Evolutionary conservation across 2,797 vertebrate genomes (phyloP), one percentile per base, ranked within the genome.

Genomic region (Urosaurus nigricauda): DNA sequence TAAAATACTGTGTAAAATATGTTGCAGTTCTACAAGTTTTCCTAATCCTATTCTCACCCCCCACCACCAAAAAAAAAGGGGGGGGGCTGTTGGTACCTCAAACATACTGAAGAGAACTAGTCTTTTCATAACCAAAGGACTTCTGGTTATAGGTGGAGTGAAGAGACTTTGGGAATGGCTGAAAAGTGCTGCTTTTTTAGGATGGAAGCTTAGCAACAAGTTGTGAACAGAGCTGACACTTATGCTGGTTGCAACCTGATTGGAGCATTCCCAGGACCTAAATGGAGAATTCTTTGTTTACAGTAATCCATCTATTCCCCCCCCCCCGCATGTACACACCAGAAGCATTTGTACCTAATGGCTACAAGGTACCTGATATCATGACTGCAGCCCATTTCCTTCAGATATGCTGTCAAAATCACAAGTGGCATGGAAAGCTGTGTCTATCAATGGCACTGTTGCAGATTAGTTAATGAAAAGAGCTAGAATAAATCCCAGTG

Each of bases 381-480:
- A 56, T 35, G 26, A 73, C 17, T 60, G 35, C 7, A 11, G 51
- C 63, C 63, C 37, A 71, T 58, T 88, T 79, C 21, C 13, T 14
- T 11, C 51, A 84, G 77, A n/a, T 29, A 78, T 32, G 12, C 68
- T 35, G 51, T 78, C 68, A 81, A 21, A 79, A 53, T 40, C 56
- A 19, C 35, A 74, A 85, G 77, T 63, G 32, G 37, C 14, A 63
- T 58, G n/a, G 83, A 47, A 85, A 70, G 43, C 26, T 8, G 24
- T 74, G 58, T 74, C 12, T 60, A 40, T 71, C 51, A 51, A 13
- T 79, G 81, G 7, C 37, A 87, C 14, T 83, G 47, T 8, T 43
- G 56, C 73, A 84, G 85, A 80, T 71, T 86, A 14, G 74, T 43
- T 51, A n/a, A 12, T 53, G 85, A 40, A 84, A 83, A 24, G n/a